Conservation (phyloP, 2,888 invertebrate species). For the Pteria penguin region DNA sequence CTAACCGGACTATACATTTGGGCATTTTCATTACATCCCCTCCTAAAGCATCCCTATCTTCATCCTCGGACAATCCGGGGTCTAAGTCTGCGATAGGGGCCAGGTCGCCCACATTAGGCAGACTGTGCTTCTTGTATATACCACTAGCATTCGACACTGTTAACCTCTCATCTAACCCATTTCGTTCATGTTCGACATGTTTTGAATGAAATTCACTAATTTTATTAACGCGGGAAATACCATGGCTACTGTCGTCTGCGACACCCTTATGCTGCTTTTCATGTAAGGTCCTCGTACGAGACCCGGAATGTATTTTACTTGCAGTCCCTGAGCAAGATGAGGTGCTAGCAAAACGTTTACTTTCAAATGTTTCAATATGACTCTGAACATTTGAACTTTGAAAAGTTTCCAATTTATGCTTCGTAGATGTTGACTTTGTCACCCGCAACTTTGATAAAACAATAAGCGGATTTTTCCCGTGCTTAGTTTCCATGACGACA, state of each 20-base stretch:
- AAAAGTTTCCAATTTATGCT: background rate
- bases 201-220: background rate
- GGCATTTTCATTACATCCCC: slow-evolving; percentile 32
- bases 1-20: slow-evolving; percentile 88
- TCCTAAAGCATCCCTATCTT: background rate
- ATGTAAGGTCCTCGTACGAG: background rate
- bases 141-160: background rate
- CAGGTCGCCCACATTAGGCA: background rate
- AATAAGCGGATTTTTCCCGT: background rate
- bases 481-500: too few species aligned
- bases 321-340: background rate
- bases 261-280: background rate
- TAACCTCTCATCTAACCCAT: background rate
- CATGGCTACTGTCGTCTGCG: background rate
- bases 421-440: background rate
- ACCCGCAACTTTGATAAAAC: background rate
- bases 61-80: background rate
- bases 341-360: too few species aligned
- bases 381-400: background rate
- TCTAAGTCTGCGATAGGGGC: background rate
- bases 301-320: background rate
- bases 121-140: background rate
- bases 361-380: background rate
- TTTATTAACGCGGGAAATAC: background rate
- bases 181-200: background rate